phyloP scores from a whole-genome alignment of 1,140 invertebrate species.

The Medauroidea extradentata region DNA sequence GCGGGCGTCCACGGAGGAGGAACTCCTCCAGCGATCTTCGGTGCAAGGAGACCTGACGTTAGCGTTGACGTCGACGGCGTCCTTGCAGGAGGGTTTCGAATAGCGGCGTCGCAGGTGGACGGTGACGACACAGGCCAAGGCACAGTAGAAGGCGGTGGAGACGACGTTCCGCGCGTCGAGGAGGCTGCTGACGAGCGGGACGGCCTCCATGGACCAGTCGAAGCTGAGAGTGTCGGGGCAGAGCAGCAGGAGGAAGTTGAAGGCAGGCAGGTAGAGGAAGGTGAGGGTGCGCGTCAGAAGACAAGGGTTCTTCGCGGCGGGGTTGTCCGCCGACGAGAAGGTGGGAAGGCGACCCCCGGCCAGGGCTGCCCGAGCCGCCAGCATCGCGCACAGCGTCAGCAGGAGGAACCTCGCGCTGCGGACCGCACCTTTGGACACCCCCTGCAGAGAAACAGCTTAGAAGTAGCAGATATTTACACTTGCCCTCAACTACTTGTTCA shows the following conservation, averaged over 20 bases:
- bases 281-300: constrained; percentile 72
- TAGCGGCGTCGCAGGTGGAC: background rate
- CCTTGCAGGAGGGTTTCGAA: too few species aligned
- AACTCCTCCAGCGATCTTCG: too few species aligned
- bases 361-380: constrained; percentile 46
- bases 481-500: too few species aligned
- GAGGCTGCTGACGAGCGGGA: constrained; percentile 70
- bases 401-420: too few species aligned
- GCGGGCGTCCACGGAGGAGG: too few species aligned
- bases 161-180: constrained; percentile 70
- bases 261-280: constrained; percentile 81
- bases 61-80: background rate
- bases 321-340: constrained; percentile 88
- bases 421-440: too few species aligned
- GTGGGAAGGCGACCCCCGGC: constrained; percentile 62
- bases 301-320: constrained; percentile 71
- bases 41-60: background rate
- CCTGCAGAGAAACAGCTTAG: too few species aligned
- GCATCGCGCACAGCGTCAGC: background rate
- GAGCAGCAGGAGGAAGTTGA: constrained; percentile 78
- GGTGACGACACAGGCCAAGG: background rate
- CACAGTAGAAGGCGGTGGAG: constrained; percentile 63
- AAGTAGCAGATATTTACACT: too few species aligned
- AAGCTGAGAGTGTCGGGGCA: constrained; percentile 81
- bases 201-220: constrained; percentile 94